These are phyloP conservation scores for Percina caprodes DNA, from an alignment of 2,113 vertebrate genomes.

Conservation along the genomic window DNA sequence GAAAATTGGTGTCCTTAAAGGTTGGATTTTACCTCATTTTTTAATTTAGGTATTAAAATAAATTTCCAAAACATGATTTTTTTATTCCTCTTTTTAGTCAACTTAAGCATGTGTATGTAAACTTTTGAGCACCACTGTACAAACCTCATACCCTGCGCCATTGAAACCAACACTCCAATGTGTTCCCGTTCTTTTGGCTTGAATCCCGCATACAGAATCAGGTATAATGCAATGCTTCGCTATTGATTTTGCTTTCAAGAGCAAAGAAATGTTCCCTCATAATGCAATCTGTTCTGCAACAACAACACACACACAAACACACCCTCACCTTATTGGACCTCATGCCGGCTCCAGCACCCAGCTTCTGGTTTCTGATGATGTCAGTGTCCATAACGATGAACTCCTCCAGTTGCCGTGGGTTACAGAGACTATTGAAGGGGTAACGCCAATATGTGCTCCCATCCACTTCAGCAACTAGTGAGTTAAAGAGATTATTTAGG, in stretches of 20 bases:
- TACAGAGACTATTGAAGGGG: constrained; percentile 93
- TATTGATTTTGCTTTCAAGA: constrained; percentile 67
- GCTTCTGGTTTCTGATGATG: constrained; percentile 85
- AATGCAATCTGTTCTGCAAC: constrained; percentile 61
- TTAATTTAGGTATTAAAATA: too few species aligned
- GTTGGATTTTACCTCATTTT: too few species aligned
- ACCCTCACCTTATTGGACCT: constrained; percentile 91
- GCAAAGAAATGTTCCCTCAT: constrained; percentile 58
- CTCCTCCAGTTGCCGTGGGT: constrained; percentile 93
- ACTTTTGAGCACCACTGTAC: too few species aligned
- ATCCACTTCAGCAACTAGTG: constrained; percentile 93
- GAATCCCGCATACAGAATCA: constrained; percentile 43
- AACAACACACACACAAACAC: background rate
- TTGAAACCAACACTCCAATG: constrained; percentile 35
- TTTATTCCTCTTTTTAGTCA: too few species aligned
- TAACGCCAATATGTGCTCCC: constrained; percentile 93
- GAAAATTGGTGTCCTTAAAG: too few species aligned
- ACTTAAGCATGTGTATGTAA: too few species aligned
- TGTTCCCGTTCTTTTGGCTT: constrained; percentile 30
- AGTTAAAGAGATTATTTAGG: background rate
- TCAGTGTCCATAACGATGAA: constrained; percentile 95
- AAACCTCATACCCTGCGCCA: constrained; percentile 10
- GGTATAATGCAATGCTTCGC: constrained; percentile 62
- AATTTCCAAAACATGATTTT: too few species aligned
- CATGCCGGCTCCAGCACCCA: constrained; percentile 89